phyloP scores from a whole-genome alignment of 2,797 vertebrate species.

The Gephyroberyx darwinii region DNA sequence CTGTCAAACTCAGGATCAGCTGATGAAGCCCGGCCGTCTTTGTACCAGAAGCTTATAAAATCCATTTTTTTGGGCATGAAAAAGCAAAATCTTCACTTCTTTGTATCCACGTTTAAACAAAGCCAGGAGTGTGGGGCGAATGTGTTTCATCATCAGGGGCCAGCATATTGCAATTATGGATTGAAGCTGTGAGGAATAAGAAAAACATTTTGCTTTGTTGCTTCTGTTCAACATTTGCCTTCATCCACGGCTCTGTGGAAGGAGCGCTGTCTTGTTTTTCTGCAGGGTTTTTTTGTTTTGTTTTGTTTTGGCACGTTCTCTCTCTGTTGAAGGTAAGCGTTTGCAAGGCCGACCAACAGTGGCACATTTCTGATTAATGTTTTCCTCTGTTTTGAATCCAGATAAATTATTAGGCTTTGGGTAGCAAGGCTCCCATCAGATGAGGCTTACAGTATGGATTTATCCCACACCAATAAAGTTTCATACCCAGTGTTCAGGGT shows the following conservation, averaged over 20 bases:
- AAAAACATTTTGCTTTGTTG: not conserved
- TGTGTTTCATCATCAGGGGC: slow-evolving; percentile 13
- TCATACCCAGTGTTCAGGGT: slow-evolving; percentile 44
- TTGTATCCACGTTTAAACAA: slow-evolving; percentile 19
- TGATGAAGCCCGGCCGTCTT: slow-evolving; percentile 22
- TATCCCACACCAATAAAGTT: slow-evolving; percentile 58
- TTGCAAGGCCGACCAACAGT: slow-evolving; percentile 31
- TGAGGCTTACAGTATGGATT: slow-evolving; percentile 66
- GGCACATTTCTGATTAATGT: slow-evolving; percentile 57
- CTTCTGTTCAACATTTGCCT: not conserved
- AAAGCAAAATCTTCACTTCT: slow-evolving; percentile 30
- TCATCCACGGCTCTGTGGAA: not conserved
- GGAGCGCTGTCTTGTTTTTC: slow-evolving; percentile 16
- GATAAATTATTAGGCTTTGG: slow-evolving; percentile 63
- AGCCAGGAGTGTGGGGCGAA: slow-evolving; percentile 18
- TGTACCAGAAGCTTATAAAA: slow-evolving; percentile 29
- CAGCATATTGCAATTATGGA: slow-evolving; percentile 5
- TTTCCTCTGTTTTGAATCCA: slow-evolving; percentile 59
- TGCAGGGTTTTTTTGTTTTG: slow-evolving; percentile 12
- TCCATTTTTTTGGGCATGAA: slow-evolving; percentile 25
- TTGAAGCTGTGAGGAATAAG: slow-evolving; percentile 20
- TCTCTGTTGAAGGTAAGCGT: slow-evolving; percentile 35
- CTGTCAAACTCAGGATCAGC: slow-evolving; percentile 6
- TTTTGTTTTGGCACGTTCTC: slow-evolving; percentile 33
- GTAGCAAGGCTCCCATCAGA: slow-evolving; percentile 55